Evolutionary conservation across 1,140 invertebrate species (phyloP), one percentile per base, ranked within the genome.

Genomic region (Vollenhovia emeryi): DNA sequence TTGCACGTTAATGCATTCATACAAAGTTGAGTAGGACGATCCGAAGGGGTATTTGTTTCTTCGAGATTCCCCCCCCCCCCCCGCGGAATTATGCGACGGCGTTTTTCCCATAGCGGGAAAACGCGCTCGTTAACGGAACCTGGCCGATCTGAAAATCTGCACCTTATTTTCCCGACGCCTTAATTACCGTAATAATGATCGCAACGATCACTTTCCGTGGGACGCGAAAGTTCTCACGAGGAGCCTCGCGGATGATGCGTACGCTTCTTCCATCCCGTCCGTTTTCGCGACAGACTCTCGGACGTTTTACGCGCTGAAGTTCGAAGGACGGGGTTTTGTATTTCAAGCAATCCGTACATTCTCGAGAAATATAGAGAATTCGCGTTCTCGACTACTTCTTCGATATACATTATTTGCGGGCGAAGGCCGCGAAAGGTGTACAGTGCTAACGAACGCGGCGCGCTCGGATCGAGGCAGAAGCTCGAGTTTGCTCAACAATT

Each of bases 401-500:
- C 33, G 24, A 60, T 75, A 60, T 43, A 27, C 15, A 40, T 40
- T 57, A 74, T 74, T 74, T 30, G 36, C 55, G 30, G 27, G 30
- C 57, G n/a, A 48, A 45, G 27, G 27, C 6, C 33, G 48, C 36
- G 64, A 79, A 59, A 33, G 57, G 18, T 18, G 24, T 50, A 52
- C n/a, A 50, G 73, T 83, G 87, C 57, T 89, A 89, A 89, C 66
- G 84, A 89, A 89, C 64, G 40, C 75, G 71, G 30, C 24, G 71
- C 33, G 64, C 27, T 45, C 13, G 83, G 30, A 82, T 90, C 74
- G 30, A 52, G 3, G 18, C 68, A 36, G 57, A 11, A 30, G 50
- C 27, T 33, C 30, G 24, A 64, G 89, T 91, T 91, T 91, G 73
- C 89, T 85, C 80, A 91, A 90, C 85, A 91, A 91, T 91, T 91